Base-by-base conservation (phyloP, 2,888 invertebrate species). In the Thymelicus sylvestris region DNA sequence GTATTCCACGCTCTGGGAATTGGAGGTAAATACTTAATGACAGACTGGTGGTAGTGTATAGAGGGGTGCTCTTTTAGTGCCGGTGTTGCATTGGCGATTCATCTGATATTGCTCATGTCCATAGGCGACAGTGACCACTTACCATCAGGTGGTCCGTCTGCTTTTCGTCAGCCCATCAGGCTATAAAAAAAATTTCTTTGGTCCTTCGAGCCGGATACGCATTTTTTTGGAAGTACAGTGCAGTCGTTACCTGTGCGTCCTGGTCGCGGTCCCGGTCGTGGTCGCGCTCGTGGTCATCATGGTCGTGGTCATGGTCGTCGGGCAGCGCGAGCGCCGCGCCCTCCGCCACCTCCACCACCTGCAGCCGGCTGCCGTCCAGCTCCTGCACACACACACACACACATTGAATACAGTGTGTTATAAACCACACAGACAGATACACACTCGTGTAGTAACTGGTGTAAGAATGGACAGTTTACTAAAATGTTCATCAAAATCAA, bases 281-380 rank as follows among this genome's bases (percentile, higher is more conserved):
- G 31, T 31, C 31, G 31, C 31, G 31, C 24, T 88, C 86, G 0
- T 82, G 83, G 60, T 84, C 85, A 41, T 84, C 86, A 0, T 31
- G 4, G 31, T 31, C 31, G 31, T 31, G 31, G 31, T 88, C 86
- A 0, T 82, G 83, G 60, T 84, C 85, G 44, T 84, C 86, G 0
- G 74, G 57, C 19, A 74, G 78, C 62, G 68, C 74, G 67, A 74
- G 55, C 64, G 31, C 72, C 65, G 55, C 63, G 15, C 44, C 57
- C 73, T 47, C 63, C 3, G 74, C 75, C 38, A 83, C 77, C n/a
- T 89, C 87, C 7, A 88, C 81, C 47, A 92, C 82, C 39, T 89
- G 87, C 0, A 93, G 81, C 0, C 89, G 81, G 0, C 86, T 83
- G 0, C 92, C 93, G 79, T 93, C 93, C 39, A 93, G 55, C 0